Percentiles rank a stretch among this genome's conserved stretches.
Conservation (phyloP, 2,888 invertebrate species). For the Cryptocheilus praepositus region DNA sequence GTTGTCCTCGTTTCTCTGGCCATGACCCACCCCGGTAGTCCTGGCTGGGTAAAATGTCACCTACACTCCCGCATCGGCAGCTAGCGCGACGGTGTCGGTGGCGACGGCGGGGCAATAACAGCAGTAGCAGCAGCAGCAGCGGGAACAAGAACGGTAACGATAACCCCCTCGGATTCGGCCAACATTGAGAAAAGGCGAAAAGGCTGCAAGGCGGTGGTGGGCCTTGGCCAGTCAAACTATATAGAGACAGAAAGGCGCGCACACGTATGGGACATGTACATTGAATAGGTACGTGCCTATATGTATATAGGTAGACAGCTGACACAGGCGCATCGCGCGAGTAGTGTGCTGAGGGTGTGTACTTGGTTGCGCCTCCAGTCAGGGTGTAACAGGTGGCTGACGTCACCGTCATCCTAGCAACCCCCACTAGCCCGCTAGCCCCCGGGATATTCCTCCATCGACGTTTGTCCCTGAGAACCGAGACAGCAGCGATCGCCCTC, state of each 20-base stretch:
- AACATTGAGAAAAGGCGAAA: neutral
- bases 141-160: conserved; percentile 26
- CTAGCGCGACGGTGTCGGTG: no score
- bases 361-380: conserved; percentile 37
- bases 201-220: no score
- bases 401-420: conserved; percentile 47
- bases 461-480: conserved; percentile 7
- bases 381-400: conserved; percentile 72
- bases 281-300: no score
- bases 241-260: neutral
- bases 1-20: conserved; percentile 72
- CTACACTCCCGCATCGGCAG: neutral
- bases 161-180: conserved; percentile 4
- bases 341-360: conserved; percentile 25
- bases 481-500: conserved; percentile 3
- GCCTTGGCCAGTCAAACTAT: neutral
- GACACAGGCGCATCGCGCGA: no score
- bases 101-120: no score
- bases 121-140: neutral
- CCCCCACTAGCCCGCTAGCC: conserved; percentile 16
- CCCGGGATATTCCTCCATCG: conserved; percentile 10
- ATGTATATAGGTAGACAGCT: no score
- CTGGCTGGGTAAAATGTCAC: conserved; percentile 27
- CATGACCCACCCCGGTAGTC: conserved; percentile 68
- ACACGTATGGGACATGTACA: no score